Base-by-base conservation (phyloP, 2,888 invertebrate genomes). In the Hylaea fasciaria region DNA sequence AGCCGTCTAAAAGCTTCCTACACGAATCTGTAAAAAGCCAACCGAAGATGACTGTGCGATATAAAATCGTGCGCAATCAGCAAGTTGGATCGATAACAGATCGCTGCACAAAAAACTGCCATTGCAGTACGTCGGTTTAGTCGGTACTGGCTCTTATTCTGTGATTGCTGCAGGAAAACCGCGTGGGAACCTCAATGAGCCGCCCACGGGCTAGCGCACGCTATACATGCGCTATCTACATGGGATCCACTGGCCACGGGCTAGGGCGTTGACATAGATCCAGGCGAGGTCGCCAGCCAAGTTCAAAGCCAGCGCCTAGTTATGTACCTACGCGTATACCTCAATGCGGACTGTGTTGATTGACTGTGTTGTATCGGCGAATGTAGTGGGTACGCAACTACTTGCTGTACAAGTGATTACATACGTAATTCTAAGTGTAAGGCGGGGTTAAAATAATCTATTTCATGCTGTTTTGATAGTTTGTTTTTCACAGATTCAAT, bases 111-210 rank as follows among this genome's bases (percentile, higher is more conserved):
- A 51, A 51, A 51, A 41, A 12, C 40, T 48, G 41, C n/a, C n/a
- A 12, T 32, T 43, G 43, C 43, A 41, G 3, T 22, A 22, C 22
- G 22, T 22, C 22, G 22, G 2, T 3, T 5, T 11, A n/a, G 43
- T 17, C 16, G 2, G n/a, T 1, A 41, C 37, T 29, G 10, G 32
- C 16, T 10, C 35, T 10, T 47, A 47, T 47, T 39, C 22, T 49
- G 22, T 37, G 47, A 5, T 35, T 14, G 29, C 13, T 63, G 51
- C 62, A 75, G 75, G 66, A 68, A 67, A 57, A 66, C 59, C 22
- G 62, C 62, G 63, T 59, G 49, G 59, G 54, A 47, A 62, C 69
- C 60, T 74, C 67, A 76, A 73, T 71, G 79, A 74, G 63, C 73
- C 74, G 64, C 72, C 74, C 69, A 69, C 72, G 51, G 44, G 7